Evolutionary conservation across 2,113 vertebrate genomes (phyloP).

Genomic region (Prietella phreatophila): DNA sequence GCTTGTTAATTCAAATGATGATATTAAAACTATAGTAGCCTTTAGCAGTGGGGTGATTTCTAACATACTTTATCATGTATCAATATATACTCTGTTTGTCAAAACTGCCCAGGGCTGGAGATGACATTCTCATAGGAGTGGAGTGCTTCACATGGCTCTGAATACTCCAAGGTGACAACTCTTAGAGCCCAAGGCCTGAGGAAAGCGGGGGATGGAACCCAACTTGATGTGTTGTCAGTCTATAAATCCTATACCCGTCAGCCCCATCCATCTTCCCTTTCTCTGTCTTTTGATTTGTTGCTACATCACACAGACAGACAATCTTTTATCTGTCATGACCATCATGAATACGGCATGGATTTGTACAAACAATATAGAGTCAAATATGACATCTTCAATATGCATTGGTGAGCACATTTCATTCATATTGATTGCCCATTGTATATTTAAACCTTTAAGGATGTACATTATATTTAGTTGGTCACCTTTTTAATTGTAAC

Average conservation of each 20-base stretch:
- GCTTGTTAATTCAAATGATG: slow-evolving; percentile 99
- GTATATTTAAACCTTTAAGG: not conserved
- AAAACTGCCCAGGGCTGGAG: slow-evolving; percentile 99
- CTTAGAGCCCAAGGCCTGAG: slow-evolving; percentile 92
- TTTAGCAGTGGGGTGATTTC: slow-evolving; percentile 99
- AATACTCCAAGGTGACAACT: slow-evolving; percentile 98
- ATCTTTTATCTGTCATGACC: slow-evolving; percentile 1
- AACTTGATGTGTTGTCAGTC: slow-evolving; percentile 85
- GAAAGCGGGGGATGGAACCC: slow-evolving; percentile 74
- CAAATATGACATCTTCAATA: not conserved
- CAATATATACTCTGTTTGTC: slow-evolving; percentile 99
- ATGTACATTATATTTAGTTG: not conserved
- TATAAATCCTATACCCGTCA: slow-evolving; percentile 56
- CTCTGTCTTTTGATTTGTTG: slow-evolving; percentile 40
- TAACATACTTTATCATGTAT: slow-evolving; percentile 99
- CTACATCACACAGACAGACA: slow-evolving; percentile 18
- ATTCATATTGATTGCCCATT: not conserved
- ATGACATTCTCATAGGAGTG: slow-evolving; percentile 99
- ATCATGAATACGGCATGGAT: slow-evolving; percentile 4
- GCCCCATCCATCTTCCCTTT: slow-evolving; percentile 22
- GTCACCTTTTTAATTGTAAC: not conserved
- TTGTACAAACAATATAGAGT: slow-evolving; percentile 8
- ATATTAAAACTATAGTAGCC: slow-evolving; percentile 99
- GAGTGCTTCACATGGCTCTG: slow-evolving; percentile 91
- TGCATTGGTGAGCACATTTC: not conserved